These are phyloP conservation scores for Ictalurus furcatus DNA, from an alignment of 2,113 vertebrate genomes.

Conservation along the genomic window DNA sequence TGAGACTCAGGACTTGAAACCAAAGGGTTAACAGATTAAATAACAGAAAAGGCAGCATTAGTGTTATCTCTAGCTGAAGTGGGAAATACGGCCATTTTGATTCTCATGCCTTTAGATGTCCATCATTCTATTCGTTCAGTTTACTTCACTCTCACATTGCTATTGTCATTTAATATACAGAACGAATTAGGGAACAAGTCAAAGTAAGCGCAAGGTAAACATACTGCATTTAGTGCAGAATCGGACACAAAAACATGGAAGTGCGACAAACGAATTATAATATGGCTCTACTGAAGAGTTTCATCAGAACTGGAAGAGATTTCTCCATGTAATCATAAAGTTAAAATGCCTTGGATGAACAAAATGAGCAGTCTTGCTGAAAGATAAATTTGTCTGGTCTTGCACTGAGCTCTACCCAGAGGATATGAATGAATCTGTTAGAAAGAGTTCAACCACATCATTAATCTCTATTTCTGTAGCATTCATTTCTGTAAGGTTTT, in stretches of 20 bases:
- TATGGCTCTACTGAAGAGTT: neutral
- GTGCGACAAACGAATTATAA: neutral
- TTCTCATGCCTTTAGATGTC: neutral
- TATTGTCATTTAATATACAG: neutral
- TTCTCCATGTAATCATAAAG: constrained; percentile 25
- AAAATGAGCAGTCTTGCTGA: constrained; percentile 41
- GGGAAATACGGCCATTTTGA: neutral
- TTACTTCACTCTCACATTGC: neutral
- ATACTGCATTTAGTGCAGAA: neutral
- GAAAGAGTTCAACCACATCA: constrained; percentile 15
- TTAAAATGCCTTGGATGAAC: constrained; percentile 18
- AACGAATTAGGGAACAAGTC: neutral
- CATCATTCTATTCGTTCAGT: neutral
- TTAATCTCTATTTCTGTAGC: constrained; percentile 13
- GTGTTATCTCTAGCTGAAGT: constrained; percentile 24
- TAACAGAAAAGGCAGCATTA: neutral
- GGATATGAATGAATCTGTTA: constrained; percentile 33
- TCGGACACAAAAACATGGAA: neutral
- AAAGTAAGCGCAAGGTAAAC: neutral
- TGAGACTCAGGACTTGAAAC: neutral
- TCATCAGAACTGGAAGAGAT: constrained; percentile 2
- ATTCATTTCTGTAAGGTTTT: neutral
- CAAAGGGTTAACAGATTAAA: constrained; percentile 21
- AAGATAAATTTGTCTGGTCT: constrained; percentile 48
- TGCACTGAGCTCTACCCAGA: constrained; percentile 29